Evolutionary conservation across 2,797 vertebrate species (phyloP), one percentile per base, ranked within the genome.

Genomic region (Aulostomus chinensis): DNA sequence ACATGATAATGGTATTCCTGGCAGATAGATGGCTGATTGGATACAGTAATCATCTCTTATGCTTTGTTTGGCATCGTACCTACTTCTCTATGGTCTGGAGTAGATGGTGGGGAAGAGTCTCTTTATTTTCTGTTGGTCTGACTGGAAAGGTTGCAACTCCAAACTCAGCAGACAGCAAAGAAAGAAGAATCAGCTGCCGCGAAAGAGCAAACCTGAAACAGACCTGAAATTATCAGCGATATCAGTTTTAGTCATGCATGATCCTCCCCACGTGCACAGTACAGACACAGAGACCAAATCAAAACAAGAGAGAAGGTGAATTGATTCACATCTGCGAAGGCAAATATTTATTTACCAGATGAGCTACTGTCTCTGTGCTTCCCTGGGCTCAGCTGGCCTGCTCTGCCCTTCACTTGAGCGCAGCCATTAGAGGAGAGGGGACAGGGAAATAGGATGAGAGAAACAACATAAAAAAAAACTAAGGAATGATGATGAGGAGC

Each of bases 321-420:
- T 74, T 71, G 42, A 88, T 81, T 87, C 60, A 78, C 76, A 84
- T 80, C 58, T 82, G 60, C 48, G 10, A 71, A 78, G 53, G 58
- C 55, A 85, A 90, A 90, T 89, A 85, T 88, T 87, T 88, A 77
- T 76, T 74, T 69, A 48, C 45, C 55, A 66, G 75, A 85, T 83
- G 58, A 81, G 76, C 68, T 64, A 55, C 29, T 68, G 61, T 21
- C 48, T 81, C 48, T 42, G 3, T 73, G 73, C 76, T 70, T 76
- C 66, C 47, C 61, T 32, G 77, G 58, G 67, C 81, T 84, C 76
- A 81, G 81, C 70, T 81, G 77, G 60, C 40, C 55, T 55, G 41
- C 13, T 9, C 47, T 63, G 74, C 68, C 73, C 76, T 88, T 86
- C 81, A 80, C 79, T 76, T 51, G 63, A 86, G 73, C 68, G 65